Conservation (phyloP, 2,888 invertebrate species). For the Philereme vetulata region DNA sequence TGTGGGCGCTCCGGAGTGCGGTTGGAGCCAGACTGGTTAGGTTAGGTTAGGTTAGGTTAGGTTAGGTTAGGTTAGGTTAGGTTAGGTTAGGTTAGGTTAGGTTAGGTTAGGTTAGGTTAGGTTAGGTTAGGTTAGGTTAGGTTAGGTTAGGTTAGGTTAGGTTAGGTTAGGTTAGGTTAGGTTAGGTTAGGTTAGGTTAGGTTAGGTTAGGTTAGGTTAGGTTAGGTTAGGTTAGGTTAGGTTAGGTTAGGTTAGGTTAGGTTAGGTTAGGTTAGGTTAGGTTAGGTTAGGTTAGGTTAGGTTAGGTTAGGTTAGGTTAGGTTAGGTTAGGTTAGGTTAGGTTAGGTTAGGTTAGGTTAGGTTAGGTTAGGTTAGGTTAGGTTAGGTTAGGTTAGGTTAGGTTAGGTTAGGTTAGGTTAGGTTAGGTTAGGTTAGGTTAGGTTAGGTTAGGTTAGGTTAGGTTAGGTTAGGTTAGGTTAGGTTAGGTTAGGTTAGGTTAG, state of each 20-base stretch:
- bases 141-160: slow-evolving; percentile 1
- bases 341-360: slow-evolving; percentile 1
- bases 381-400: slow-evolving; percentile 1
- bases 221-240: slow-evolving; percentile 1
- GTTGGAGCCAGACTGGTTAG: too few species aligned
- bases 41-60: slow-evolving; percentile 1
- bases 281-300: slow-evolving; percentile 1
- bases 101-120: slow-evolving; percentile 1
- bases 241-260: slow-evolving; percentile 1
- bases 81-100: slow-evolving; percentile 1
- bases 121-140: slow-evolving; percentile 1
- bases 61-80: slow-evolving; percentile 1
- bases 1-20: too few species aligned
- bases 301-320: slow-evolving; percentile 1
- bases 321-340: slow-evolving; percentile 1
- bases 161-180: slow-evolving; percentile 1
- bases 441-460: slow-evolving; percentile 1
- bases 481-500: slow-evolving; percentile 1
- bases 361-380: slow-evolving; percentile 1
- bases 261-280: slow-evolving; percentile 1
- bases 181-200: slow-evolving; percentile 1
- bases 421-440: slow-evolving; percentile 1
- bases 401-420: slow-evolving; percentile 1
- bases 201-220: slow-evolving; percentile 1
- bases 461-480: slow-evolving; percentile 1